Conservation (phyloP, 2,113 vertebrate species). For the Formicarius rufipectus region DNA sequence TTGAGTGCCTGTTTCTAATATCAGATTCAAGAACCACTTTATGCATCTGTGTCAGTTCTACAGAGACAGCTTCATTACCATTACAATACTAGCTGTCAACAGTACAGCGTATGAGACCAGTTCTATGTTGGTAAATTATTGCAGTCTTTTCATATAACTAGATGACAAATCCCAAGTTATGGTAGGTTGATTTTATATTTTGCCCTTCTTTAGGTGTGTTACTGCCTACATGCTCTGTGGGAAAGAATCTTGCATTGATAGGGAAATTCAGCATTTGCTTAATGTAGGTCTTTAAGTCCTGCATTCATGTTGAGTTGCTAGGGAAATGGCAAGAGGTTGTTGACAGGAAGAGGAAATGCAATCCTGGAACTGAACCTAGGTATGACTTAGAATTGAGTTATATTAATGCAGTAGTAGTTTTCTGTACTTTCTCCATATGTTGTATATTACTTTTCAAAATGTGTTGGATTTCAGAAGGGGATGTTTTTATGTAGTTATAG, state of each 20-base stretch:
- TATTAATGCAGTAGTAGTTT: not conserved
- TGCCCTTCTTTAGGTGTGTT: constrained; percentile 18
- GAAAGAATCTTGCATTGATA: constrained; percentile 18
- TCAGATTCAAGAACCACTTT: constrained; percentile 59
- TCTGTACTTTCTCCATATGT: not conserved
- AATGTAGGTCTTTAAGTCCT: constrained; percentile 19
- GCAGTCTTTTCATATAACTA: constrained; percentile 60
- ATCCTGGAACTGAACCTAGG: not conserved
- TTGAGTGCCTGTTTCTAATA: constrained; percentile 65
- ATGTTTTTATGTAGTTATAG: not conserved
- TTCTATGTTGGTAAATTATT: constrained; percentile 71
- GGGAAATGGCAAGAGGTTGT: not conserved
- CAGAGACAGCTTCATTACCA: constrained; percentile 68
- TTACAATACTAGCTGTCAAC: constrained; percentile 69
- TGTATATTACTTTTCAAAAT: not conserved
- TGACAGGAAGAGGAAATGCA: not conserved
- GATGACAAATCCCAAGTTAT: constrained; percentile 66
- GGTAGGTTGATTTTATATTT: constrained; percentile 68
- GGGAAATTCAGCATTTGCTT: not conserved
- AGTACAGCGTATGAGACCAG: constrained; percentile 58
- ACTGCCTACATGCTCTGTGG: constrained; percentile 28
- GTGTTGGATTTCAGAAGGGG: not conserved
- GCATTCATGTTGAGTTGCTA: not conserved
- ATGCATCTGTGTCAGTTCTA: constrained; percentile 49
- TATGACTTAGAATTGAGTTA: not conserved